Evolutionary conservation across 2,797 vertebrate species (phyloP).

Genomic region (Enteromius fasciolatus): DNA sequence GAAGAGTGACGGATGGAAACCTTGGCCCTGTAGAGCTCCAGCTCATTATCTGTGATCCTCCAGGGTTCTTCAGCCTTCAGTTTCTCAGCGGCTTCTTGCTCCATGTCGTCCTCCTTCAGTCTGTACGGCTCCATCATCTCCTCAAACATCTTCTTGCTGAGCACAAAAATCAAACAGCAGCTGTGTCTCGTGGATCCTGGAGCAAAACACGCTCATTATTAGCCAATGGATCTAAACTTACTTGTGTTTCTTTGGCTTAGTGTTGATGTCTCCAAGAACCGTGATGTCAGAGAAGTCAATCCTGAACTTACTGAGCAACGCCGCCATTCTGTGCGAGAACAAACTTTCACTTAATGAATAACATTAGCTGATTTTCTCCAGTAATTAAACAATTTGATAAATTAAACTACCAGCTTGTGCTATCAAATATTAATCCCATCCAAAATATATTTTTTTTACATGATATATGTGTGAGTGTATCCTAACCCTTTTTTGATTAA

Average conservation of each 20-base stretch:
- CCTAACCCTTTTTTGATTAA: too few species aligned
- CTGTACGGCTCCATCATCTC: slow-evolving; percentile 94
- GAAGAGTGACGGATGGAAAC: slow-evolving; percentile 67
- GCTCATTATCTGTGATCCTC: slow-evolving; percentile 97
- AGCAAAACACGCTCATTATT: not conserved
- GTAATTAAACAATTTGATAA: not conserved
- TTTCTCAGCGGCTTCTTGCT: slow-evolving; percentile 91
- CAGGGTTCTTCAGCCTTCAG: slow-evolving; percentile 95
- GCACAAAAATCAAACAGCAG: not conserved
- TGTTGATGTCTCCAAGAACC: slow-evolving; percentile 97
- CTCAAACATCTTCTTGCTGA: slow-evolving; percentile 88
- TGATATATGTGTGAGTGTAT: not conserved
- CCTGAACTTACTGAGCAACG: slow-evolving; percentile 95
- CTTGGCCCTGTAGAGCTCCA: slow-evolving; percentile 96
- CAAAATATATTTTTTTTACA: too few species aligned
- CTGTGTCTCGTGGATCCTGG: not conserved
- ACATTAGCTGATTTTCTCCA: not conserved
- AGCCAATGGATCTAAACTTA: slow-evolving; percentile 63
- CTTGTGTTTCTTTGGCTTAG: slow-evolving; percentile 96
- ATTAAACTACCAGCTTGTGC: not conserved
- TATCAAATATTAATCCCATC: too few species aligned
- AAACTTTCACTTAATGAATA: not conserved
- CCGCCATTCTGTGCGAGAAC: slow-evolving; percentile 88
- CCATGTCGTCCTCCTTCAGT: slow-evolving; percentile 96
- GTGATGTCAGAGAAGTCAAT: slow-evolving; percentile 97